Percentiles rank a stretch among this genome's conserved stretches.
Evolutionary conservation across 1,140 invertebrate genomes (phyloP).

Genomic region (Pteromalus puparum): DNA sequence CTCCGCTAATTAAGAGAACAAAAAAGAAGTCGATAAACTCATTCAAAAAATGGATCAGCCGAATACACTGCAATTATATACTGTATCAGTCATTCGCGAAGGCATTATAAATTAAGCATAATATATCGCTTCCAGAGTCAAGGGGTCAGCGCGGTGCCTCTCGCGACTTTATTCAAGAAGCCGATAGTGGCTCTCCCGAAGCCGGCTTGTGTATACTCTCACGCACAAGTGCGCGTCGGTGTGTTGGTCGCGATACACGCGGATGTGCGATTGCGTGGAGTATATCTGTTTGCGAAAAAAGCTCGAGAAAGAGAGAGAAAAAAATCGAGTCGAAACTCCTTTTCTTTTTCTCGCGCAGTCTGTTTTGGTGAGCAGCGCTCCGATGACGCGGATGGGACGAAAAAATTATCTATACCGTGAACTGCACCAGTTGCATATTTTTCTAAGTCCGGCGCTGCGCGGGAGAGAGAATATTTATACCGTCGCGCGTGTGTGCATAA

Average conservation of each 20-base stretch:
- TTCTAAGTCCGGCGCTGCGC: not conserved
- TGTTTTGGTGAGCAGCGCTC: not conserved
- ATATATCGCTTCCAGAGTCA: not conserved
- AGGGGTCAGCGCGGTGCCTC: not conserved
- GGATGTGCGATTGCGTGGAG: not conserved
- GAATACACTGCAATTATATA: not conserved
- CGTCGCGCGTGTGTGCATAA: too few species aligned
- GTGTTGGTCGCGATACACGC: not conserved
- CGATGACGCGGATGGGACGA: too few species aligned
- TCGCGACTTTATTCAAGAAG: not conserved
- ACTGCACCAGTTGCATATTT: not conserved
- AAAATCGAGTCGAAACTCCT: not conserved
- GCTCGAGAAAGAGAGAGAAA: too few species aligned
- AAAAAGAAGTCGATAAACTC: not conserved
- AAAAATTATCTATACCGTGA: not conserved
- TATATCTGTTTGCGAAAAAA: slow-evolving; percentile 1
- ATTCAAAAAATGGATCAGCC: not conserved
- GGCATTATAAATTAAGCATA: not conserved
- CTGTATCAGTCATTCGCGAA: not conserved
- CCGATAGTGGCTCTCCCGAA: not conserved
- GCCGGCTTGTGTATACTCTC: too few species aligned
- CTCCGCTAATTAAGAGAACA: not conserved
- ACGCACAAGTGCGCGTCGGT: not conserved
- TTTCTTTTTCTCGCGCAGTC: too few species aligned
- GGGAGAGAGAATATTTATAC: too few species aligned